phyloP scores from a whole-genome alignment of 2,113 vertebrate species.

The Mus musculus region DNA sequence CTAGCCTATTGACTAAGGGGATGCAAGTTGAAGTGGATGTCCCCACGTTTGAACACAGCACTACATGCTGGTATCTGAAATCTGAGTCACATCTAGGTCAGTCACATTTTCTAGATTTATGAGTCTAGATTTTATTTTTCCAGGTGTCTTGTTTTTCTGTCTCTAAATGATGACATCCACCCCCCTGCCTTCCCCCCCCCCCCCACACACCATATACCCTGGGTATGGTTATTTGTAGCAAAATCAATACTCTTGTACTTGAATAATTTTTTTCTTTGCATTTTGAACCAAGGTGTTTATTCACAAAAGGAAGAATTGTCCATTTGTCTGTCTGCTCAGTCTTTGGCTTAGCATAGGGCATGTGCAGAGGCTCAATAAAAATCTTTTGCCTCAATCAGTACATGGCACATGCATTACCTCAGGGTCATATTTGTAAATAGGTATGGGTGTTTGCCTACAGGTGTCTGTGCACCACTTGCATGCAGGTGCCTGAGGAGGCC shows the following conservation, averaged over 20 bases:
- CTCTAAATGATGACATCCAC: neutral
- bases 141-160: neutral
- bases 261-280: neutral
- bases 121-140: neutral
- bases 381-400: neutral
- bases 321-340: neutral
- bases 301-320: neutral
- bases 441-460: neutral
- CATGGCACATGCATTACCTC: neutral
- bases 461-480: neutral
- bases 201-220: too few species aligned
- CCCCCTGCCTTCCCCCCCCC: fast-evolving
- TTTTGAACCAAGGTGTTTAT: neutral
- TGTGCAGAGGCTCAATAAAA: neutral
- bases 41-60: neutral
- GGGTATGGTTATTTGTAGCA: neutral
- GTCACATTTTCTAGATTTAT: neutral
- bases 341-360: neutral
- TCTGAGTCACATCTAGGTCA: neutral
- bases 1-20: neutral
- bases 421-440: neutral
- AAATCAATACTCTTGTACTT: neutral
- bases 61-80: neutral
- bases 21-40: neutral
- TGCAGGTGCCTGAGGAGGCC: neutral